phyloP scores from a whole-genome alignment of 2,797 vertebrate species.

The Megalops cyprinoides region DNA sequence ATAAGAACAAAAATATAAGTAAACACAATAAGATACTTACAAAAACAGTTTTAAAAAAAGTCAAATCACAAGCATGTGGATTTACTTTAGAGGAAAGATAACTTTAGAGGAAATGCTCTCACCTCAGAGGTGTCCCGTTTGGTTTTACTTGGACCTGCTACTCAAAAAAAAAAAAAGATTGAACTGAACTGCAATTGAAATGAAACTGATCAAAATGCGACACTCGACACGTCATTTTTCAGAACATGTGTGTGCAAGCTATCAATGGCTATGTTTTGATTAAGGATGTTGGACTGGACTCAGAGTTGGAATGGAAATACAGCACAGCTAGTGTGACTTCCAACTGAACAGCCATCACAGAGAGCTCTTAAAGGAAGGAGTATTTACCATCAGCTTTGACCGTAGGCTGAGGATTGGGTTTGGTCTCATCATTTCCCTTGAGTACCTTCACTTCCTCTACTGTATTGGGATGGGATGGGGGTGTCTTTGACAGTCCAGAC shows the following conservation, averaged over 20 bases:
- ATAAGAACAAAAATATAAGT: neutral
- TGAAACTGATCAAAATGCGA: neutral
- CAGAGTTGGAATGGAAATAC: too few relatives aligned
- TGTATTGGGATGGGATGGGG: neutral
- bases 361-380: neutral
- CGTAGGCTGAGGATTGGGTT: constrained; percentile 1
- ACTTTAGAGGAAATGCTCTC: neutral
- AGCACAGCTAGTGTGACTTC: too few relatives aligned
- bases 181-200: too few relatives aligned
- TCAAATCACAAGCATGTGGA: too few relatives aligned
- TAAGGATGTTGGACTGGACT: too few relatives aligned
- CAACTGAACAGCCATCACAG: too few relatives aligned
- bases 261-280: too few relatives aligned
- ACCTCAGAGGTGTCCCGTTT: constrained; percentile 48
- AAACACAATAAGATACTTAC: constrained; percentile 8
- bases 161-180: constrained; percentile 14
- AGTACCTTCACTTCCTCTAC: constrained; percentile 5
- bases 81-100: too few relatives aligned
- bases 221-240: neutral
- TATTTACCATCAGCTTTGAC: constrained; percentile 33
- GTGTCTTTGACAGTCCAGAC: neutral
- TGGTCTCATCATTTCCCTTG: neutral
- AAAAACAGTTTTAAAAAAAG: too few relatives aligned
- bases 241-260: too few relatives aligned
- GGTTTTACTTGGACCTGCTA: constrained; percentile 27